These are phyloP conservation scores for Sapajus apella DNA, from an alignment of 2,113 vertebrate species.

Conservation along the genomic window DNA sequence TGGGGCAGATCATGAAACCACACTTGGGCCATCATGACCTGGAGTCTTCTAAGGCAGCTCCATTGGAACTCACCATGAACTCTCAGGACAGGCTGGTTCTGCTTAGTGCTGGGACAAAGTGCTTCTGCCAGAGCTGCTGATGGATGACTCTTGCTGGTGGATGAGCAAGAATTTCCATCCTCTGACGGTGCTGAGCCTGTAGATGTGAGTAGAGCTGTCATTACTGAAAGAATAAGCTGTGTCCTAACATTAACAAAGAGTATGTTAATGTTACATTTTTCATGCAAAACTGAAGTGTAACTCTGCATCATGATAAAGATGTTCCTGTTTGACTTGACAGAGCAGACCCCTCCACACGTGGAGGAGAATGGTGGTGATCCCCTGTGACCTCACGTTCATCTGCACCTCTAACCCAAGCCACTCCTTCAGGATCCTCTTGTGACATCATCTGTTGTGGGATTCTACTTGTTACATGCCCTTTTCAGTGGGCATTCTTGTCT, in stretches of 20 bases:
- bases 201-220: neutral
- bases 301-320: neutral
- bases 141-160: neutral
- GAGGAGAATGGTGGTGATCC: neutral
- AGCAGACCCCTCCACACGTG: neutral
- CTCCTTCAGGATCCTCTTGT: neutral
- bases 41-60: neutral
- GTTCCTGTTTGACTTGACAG: neutral
- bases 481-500: neutral
- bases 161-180: neutral
- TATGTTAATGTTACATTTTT: neutral
- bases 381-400: neutral
- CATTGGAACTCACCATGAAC: neutral
- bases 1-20: slow-evolving; percentile 74
- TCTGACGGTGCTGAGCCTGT: neutral
- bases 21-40: slow-evolving; percentile 62
- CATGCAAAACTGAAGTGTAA: neutral
- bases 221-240: neutral
- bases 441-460: neutral
- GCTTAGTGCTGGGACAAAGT: neutral
- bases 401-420: neutral
- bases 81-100: neutral
- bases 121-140: neutral
- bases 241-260: neutral
- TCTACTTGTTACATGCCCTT: neutral